phyloP scores from a whole-genome alignment of 2,888 invertebrate genomes.

The Bombylius major region DNA sequence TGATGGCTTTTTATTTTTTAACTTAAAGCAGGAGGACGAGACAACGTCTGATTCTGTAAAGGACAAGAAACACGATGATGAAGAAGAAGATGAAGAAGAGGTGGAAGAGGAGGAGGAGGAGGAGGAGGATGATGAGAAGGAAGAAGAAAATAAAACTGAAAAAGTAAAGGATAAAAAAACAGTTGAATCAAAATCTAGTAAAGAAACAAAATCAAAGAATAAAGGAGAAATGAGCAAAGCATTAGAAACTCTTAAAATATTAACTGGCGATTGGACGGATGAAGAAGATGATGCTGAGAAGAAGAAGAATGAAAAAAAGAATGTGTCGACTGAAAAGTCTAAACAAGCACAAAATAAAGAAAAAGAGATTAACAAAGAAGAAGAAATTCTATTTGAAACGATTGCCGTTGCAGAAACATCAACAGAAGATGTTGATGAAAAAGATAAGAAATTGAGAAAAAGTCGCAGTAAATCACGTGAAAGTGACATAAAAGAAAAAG shows the following conservation, averaged over 20 bases:
- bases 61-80: slow-evolving; percentile 5
- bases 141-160: not conserved
- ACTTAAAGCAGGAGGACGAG: no score
- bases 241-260: slow-evolving; percentile 14
- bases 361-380: slow-evolving; percentile 1
- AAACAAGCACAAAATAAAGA: slow-evolving; percentile 10
- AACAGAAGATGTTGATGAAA: not conserved
- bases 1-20: no score
- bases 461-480: not conserved
- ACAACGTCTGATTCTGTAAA: slow-evolving; percentile 21
- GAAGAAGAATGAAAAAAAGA: slow-evolving; percentile 15
- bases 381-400: not conserved
- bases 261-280: slow-evolving; percentile 35
- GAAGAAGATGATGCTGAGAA: slow-evolving; percentile 31
- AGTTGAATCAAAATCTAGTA: no score
- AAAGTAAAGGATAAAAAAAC: not conserved
- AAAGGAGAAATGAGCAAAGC: slow-evolving; percentile 1
- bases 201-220: not conserved
- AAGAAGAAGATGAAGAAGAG: not conserved
- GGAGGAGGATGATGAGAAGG: not conserved
- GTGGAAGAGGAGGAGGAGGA: not conserved
- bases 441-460: no score
- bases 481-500: not conserved
- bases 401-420: not conserved
- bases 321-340: slow-evolving; percentile 6